A percentile compares a stretch with the other conserved stretches of the same genome.
phyloP scores from a whole-genome alignment of 1,140 invertebrate genomes.

The Wasmannia auropunctata region DNA sequence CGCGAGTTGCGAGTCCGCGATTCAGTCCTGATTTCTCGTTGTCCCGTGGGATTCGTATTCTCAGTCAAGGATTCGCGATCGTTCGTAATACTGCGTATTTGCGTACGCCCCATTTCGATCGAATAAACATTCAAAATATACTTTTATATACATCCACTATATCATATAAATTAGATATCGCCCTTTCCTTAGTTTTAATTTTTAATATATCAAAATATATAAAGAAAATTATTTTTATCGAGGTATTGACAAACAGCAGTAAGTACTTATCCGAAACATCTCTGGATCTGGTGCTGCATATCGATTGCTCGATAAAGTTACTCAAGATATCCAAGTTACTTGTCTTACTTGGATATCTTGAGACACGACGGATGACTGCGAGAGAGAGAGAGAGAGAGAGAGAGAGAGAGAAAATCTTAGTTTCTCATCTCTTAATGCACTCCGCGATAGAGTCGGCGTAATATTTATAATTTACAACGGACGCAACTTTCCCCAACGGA shows the following conservation, averaged over 20 bases:
- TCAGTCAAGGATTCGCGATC: neutral
- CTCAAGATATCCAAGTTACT: no score
- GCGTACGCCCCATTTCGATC: no score
- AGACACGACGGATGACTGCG: neutral
- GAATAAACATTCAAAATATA: neutral
- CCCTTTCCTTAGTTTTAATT: neutral
- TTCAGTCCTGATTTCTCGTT: neutral
- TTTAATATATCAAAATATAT: neutral
- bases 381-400: no score
- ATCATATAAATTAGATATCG: neutral
- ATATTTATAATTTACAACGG: conserved; percentile 49
- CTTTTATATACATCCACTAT: no score
- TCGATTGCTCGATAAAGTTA: conserved; percentile 57
- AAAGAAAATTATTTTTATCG: neutral
- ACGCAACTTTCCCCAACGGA: conserved; percentile 34
- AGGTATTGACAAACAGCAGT: neutral
- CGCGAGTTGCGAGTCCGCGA: neutral
- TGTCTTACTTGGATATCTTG: conserved; percentile 25
- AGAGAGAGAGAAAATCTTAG: conserved; percentile 37
- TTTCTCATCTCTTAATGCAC: conserved; percentile 52
- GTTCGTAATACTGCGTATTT: neutral
- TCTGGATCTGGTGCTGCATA: neutral
- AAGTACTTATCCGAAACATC: neutral
- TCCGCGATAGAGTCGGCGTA: conserved; percentile 13
- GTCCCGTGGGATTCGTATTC: conserved; percentile 8